Conservation (phyloP, 2,888 invertebrate species). For the Dasysyrphus albostriatus region DNA sequence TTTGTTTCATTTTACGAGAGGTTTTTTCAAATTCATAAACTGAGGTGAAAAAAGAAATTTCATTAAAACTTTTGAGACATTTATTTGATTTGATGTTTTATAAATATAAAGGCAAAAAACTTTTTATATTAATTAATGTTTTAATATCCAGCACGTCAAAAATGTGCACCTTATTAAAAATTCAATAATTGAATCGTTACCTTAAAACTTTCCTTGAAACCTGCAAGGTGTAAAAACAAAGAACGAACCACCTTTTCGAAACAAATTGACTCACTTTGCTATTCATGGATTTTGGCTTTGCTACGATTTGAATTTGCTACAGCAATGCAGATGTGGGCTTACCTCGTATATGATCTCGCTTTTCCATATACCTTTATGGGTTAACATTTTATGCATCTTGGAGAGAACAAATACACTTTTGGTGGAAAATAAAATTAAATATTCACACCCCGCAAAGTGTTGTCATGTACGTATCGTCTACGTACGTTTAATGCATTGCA, state of each 20-base stretch:
- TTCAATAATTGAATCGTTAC: slow-evolving; percentile 5
- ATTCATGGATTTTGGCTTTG: slow-evolving; percentile 42
- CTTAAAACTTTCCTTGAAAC: background rate
- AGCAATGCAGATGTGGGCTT: slow-evolving; percentile 36
- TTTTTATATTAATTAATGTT: background rate
- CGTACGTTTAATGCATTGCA: slow-evolving; percentile 37
- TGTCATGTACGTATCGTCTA: slow-evolving; percentile 32
- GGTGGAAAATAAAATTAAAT: slow-evolving; percentile 66
- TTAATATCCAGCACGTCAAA: background rate
- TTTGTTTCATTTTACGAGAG: too few species aligned
- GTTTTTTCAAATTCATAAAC: background rate
- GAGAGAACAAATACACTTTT: slow-evolving; percentile 32
- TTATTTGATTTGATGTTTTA: slow-evolving; percentile 7
- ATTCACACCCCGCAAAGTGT: slow-evolving; percentile 61
- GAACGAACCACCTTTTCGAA: slow-evolving; percentile 19
- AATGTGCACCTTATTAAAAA: background rate
- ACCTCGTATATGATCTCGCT: slow-evolving; percentile 19
- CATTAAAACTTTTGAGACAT: slow-evolving; percentile 19
- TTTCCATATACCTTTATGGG: slow-evolving; percentile 1
- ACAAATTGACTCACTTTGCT: slow-evolving; percentile 56
- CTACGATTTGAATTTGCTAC: background rate
- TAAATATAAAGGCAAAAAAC: background rate
- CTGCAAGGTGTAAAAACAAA: slow-evolving; percentile 25
- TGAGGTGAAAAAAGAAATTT: background rate
- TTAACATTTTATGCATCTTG: slow-evolving; percentile 18